phyloP scores from a whole-genome alignment of 2,113 vertebrate genomes.

The Phasianus colchicus region DNA sequence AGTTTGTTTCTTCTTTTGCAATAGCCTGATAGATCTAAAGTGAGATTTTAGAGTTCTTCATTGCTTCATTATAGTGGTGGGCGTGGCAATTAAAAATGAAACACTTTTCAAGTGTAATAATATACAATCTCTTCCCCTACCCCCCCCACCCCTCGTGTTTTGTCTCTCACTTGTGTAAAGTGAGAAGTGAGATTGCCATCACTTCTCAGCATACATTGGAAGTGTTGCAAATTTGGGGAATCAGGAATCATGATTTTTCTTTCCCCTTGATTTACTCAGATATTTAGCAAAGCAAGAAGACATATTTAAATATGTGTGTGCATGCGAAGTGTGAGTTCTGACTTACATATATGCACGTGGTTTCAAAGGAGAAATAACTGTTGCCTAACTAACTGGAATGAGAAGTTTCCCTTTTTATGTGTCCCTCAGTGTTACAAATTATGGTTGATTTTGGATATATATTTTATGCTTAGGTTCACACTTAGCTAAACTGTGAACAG shows the following conservation, averaged over 20 bases:
- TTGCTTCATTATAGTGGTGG: not conserved
- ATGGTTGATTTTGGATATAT: no score
- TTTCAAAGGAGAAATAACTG: not conserved
- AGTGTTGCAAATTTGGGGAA: not conserved
- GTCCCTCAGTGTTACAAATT: not conserved
- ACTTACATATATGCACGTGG: not conserved
- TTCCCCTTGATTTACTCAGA: not conserved
- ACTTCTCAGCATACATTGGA: not conserved
- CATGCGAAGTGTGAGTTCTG: not conserved
- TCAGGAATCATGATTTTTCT: fast-evolving
- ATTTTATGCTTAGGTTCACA: not conserved
- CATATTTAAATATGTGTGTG: not conserved
- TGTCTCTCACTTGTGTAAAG: not conserved
- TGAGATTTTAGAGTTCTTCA: not conserved
- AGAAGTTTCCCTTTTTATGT: not conserved
- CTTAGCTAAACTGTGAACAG: not conserved
- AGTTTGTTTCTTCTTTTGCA: not conserved
- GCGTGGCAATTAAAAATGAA: not conserved
- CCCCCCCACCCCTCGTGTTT: not conserved
- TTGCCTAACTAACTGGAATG: not conserved
- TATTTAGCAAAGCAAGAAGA: not conserved
- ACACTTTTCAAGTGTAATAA: not conserved
- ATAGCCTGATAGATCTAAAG: not conserved
- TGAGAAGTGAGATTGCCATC: not conserved
- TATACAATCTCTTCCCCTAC: not conserved